phyloP scores from a whole-genome alignment of 1,140 invertebrate genomes.

The Paralvinella palmiformis region DNA sequence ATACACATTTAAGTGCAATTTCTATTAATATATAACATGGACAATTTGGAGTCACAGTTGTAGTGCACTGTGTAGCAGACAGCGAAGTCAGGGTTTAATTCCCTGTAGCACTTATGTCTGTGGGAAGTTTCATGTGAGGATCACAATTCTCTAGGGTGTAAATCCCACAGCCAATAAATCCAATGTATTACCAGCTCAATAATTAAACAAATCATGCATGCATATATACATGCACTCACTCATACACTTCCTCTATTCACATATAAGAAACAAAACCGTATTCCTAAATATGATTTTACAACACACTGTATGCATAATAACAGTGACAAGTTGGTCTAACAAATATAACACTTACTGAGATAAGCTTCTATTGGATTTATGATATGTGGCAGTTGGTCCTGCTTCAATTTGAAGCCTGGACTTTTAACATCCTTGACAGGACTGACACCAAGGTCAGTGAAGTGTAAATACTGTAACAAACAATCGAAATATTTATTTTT shows the following conservation, averaged over 20 bases:
- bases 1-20: too few species aligned
- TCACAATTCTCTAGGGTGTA: too few species aligned
- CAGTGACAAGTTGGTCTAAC: background rate
- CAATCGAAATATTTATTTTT: background rate
- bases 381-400: slow-evolving; percentile 48
- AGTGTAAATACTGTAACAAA: slow-evolving; percentile 58
- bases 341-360: slow-evolving; percentile 55
- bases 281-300: background rate
- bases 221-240: background rate
- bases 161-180: background rate
- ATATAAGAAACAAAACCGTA: background rate
- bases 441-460: slow-evolving; percentile 65
- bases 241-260: too few species aligned
- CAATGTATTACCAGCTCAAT: background rate
- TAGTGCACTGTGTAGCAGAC: too few species aligned
- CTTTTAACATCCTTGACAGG: slow-evolving; percentile 28
- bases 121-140: too few species aligned
- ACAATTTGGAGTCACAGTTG: too few species aligned
- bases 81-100: too few species aligned
- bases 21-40: too few species aligned
- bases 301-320: slow-evolving; percentile 7
- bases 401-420: slow-evolving; percentile 33
- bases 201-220: background rate
- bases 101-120: too few species aligned
- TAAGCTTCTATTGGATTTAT: slow-evolving; percentile 77